Conservation (phyloP, 2,888 invertebrate species). For the Phoenoteleia sp. region DNA sequence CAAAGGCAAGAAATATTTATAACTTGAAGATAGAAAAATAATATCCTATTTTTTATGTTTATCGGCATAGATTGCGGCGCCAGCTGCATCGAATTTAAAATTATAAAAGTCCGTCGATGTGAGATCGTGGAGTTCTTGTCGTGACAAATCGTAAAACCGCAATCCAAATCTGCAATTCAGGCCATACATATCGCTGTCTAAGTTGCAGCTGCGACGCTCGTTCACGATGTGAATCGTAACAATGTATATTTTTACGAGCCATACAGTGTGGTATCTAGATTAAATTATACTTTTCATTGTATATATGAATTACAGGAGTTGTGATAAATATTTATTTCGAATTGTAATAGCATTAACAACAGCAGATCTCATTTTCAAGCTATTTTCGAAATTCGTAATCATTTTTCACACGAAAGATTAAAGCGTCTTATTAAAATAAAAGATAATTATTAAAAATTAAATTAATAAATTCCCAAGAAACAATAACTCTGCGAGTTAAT, state of each 20-base stretch:
- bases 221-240: slow-evolving; percentile 23
- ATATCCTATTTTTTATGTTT: too few species aligned
- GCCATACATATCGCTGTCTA: slow-evolving; percentile 4
- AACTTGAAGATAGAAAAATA: too few species aligned
- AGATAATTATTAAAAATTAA: too few species aligned
- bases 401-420: too few species aligned
- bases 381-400: too few species aligned
- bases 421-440: too few species aligned
- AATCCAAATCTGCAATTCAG: slow-evolving; percentile 41
- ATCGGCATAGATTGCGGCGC: too few species aligned
- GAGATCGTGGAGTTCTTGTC: slow-evolving; percentile 11
- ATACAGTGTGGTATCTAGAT: slow-evolving; percentile 2
- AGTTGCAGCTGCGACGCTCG: slow-evolving; percentile 16
- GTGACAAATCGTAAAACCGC: slow-evolving; percentile 40
- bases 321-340: background rate
- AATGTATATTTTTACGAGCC: slow-evolving; percentile 18
- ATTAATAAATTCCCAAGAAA: too few species aligned
- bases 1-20: too few species aligned
- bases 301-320: background rate
- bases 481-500: too few species aligned
- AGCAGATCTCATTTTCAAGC: too few species aligned
- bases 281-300: background rate
- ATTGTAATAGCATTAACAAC: too few species aligned
- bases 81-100: slow-evolving; percentile 25
- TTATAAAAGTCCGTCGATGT: slow-evolving; percentile 16